Base-by-base conservation (phyloP, 2,888 invertebrate genomes). In the Monoplex corrugatus region DNA sequence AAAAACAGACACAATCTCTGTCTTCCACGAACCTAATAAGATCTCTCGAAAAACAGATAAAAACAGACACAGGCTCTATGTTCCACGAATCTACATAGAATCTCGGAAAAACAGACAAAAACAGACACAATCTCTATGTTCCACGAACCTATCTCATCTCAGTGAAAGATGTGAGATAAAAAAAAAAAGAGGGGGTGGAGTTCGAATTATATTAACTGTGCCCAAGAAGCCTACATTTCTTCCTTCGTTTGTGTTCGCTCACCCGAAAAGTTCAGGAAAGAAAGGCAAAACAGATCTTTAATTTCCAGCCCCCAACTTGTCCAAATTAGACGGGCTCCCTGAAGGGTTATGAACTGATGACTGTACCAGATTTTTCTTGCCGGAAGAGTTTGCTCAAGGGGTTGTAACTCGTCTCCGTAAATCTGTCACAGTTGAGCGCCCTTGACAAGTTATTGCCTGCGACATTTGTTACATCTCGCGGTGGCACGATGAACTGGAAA, bases 321-420 rank as follows among this genome's bases (percentile, higher is more conserved):
- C 43, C 19, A 43, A 43, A 28, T 80, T 16, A 28, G 43, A 45
- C 43, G 13, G 8, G 32, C 45, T 38, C 38, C 2, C 16, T n/a
- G n/a, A 68, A 68, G 6, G 68, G 6, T 8, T n/a, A 23, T 68
- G 6, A 23, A 43, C 28, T 80, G 80, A 80, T 43, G 43, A n/a
- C 43, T 43, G 40, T 80, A 8, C 23, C 80, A 80, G 80, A 35
- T 1, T 23, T 45, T 45, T 45, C 32, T 0, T n/a, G 44, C 28
- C 32, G 43, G 45, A 83, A 84, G 84, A 84, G 84, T 45, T 84
- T 83, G n/a, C 16, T 35, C 57, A 84, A 84, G 84, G 32, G 57
- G 84, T 2, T 2, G 84, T 84, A 84, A 84, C 50, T 45, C 35
- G 57, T 28, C 23, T 16, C n/a, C 83, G 32, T 83, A 83, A 83